A percentile compares a stretch with the other conserved stretches of the same genome.
These are phyloP conservation scores for Drosophila yooni DNA, from an alignment of 2,888 invertebrate genomes.

Conservation along the genomic window DNA sequence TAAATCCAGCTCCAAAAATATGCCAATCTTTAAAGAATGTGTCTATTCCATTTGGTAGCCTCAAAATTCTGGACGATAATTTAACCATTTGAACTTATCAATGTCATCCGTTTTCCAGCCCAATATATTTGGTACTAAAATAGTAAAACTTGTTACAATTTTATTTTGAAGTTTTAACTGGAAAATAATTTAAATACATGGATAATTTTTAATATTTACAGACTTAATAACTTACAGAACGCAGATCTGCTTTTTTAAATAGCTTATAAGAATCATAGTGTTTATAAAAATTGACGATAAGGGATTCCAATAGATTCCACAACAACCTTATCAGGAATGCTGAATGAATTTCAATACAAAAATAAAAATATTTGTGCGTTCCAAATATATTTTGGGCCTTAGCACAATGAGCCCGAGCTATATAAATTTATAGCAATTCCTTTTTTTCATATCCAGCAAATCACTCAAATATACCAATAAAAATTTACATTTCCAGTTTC, in stretches of 20 bases:
- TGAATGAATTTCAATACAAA: not conserved
- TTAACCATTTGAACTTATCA: not conserved
- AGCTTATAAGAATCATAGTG: not conserved
- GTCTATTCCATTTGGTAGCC: not conserved
- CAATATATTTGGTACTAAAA: not conserved
- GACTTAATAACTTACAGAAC: not conserved
- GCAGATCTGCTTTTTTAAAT: not conserved
- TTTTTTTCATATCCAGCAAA: conserved; percentile 18
- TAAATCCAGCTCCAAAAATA: not conserved
- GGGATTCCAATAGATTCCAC: not conserved
- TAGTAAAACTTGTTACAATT: not conserved
- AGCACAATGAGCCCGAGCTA: conserved; percentile 17
- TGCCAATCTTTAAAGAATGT: not conserved
- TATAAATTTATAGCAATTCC: not conserved
- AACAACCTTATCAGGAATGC: not conserved
- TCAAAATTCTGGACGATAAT: not conserved
- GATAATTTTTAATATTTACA: not conserved
- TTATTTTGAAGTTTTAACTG: not conserved
- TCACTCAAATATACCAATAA: conserved; percentile 7
- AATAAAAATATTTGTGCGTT: not conserved
- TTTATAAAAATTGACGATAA: not conserved
- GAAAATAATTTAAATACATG: not conserved
- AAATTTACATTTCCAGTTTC: not conserved
- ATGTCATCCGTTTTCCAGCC: not conserved
- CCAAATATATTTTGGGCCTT: not conserved